Conservation (phyloP, 2,797 vertebrate genomes). For the Tangara arthus region DNA sequence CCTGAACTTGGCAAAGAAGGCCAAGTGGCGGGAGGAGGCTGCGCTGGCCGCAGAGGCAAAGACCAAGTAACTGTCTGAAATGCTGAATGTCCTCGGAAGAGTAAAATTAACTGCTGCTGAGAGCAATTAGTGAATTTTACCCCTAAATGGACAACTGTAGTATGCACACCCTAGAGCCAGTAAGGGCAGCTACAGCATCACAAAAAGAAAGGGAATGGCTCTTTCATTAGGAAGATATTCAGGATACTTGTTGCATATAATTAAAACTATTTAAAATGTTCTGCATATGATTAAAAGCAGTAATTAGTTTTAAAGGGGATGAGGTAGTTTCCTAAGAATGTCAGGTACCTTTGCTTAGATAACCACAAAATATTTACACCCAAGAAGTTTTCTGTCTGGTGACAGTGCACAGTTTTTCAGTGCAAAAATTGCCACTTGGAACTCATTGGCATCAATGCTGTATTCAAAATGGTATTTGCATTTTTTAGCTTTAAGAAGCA, state of each 20-base stretch:
- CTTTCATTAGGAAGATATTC: background rate
- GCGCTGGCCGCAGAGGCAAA: constrained; percentile 30
- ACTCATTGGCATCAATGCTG: background rate
- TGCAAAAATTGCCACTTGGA: background rate
- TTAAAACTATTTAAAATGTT: background rate
- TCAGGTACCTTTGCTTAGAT: background rate
- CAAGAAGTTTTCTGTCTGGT: background rate
- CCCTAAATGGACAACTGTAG: background rate
- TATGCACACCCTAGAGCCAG: rapidly evolving
- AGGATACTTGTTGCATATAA: background rate
- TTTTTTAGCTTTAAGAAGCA: background rate
- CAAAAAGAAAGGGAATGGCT: background rate
- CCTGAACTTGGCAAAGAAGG: constrained; percentile 78
- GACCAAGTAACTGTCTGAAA: constrained; percentile 13
- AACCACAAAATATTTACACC: background rate
- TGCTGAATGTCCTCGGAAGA: background rate
- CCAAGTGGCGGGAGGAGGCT: constrained; percentile 73
- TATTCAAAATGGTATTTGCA: background rate
- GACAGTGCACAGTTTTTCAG: background rate
- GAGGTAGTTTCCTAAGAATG: background rate
- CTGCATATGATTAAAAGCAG: background rate
- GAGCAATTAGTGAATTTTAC: background rate
- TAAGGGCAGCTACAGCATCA: background rate
- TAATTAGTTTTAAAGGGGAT: background rate
- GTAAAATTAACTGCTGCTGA: background rate